These are phyloP conservation scores for Hirtodrosophila alboralis DNA, from an alignment of 2,888 invertebrate species.

Conservation along the genomic window DNA sequence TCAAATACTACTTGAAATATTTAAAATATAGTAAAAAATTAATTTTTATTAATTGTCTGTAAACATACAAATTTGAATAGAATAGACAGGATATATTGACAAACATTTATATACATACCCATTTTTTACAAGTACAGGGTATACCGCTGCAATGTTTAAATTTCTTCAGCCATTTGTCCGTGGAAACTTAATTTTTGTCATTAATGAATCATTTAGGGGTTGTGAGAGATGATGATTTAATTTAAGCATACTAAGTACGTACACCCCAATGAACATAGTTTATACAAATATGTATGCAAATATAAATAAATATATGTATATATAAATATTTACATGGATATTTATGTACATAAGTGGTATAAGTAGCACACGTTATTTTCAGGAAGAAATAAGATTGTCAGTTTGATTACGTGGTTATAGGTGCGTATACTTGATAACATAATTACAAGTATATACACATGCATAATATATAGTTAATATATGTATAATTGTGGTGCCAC, in stretches of 20 bases:
- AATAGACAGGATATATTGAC: too few relatives aligned
- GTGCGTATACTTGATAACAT: constrained; percentile 28
- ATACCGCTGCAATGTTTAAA: constrained; percentile 1
- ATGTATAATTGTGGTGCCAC: constrained; percentile 34
- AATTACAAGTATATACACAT: constrained; percentile 24
- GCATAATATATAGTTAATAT: constrained; percentile 3
- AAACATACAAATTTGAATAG: too few relatives aligned
- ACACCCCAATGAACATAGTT: constrained; percentile 9
- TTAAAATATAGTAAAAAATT: too few relatives aligned
- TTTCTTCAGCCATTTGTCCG: constrained; percentile 14
- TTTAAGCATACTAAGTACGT: constrained; percentile 6
- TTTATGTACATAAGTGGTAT: constrained; percentile 7
- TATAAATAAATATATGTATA: background rate
- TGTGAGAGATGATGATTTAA: constrained; percentile 14
- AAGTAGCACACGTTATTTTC: constrained; percentile 17
- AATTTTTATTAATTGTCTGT: too few relatives aligned
- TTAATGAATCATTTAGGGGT: constrained; percentile 23
- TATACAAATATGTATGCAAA: background rate
- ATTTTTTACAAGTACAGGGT: background rate
- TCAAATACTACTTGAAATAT: too few relatives aligned
- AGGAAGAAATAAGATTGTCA: constrained; percentile 30
- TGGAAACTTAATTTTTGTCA: constrained; percentile 10
- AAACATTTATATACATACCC: too few relatives aligned
- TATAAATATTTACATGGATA: background rate
- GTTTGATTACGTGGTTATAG: constrained; percentile 28